Percentiles rank a stretch among this genome's conserved stretches.
Conservation (phyloP, 2,113 vertebrate genomes). For the Cyanoramphus novaezelandiae region DNA sequence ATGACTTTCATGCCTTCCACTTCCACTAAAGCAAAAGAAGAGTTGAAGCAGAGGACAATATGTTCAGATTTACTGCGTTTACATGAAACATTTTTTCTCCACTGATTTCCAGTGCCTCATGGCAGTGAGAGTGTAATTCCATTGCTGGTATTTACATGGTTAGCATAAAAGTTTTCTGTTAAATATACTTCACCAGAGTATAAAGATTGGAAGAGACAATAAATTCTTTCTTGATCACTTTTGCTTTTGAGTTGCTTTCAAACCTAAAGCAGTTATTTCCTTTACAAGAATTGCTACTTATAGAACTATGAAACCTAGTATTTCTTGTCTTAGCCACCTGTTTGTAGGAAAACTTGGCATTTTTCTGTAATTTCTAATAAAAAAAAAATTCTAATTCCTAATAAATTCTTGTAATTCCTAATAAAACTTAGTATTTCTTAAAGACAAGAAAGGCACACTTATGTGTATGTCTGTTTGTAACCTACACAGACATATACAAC, state of each 20-base stretch:
- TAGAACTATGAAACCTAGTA: not conserved
- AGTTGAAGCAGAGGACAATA: not conserved
- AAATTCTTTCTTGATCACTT: not conserved
- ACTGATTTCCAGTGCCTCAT: not conserved
- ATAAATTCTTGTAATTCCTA: not conserved
- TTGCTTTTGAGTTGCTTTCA: not conserved
- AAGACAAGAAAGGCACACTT: not conserved
- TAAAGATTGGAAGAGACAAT: not conserved
- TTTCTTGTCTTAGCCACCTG: not conserved
- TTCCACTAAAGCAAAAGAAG: not conserved
- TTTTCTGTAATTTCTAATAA: too few relatives aligned
- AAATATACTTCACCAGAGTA: not conserved
- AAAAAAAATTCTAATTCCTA: too few relatives aligned
- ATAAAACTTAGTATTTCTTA: not conserved
- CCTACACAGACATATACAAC: not conserved
- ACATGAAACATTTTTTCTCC: not conserved
- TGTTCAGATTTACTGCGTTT: not conserved
- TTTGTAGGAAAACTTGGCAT: not conserved
- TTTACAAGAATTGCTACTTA: not conserved
- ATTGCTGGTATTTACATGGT: not conserved
- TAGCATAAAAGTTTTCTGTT: not conserved
- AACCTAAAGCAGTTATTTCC: not conserved
- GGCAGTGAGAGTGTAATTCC: not conserved
- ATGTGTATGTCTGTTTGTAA: not conserved
- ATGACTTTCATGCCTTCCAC: not conserved